phyloP scores from a whole-genome alignment of 2,797 vertebrate genomes.

The Etheostoma nigrum region DNA sequence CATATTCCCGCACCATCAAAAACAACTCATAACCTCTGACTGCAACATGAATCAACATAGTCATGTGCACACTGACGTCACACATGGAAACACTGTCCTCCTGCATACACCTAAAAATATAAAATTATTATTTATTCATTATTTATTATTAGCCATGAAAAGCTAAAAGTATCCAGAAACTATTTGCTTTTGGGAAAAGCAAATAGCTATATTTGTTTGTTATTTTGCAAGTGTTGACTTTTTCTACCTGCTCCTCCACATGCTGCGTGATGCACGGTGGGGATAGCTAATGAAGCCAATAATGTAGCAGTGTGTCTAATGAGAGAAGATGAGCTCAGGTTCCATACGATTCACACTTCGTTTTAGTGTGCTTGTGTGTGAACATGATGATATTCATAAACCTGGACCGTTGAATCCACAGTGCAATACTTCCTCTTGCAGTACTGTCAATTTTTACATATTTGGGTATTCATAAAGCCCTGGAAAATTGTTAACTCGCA shows the following conservation, averaged over 20 bases:
- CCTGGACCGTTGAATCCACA: slow-evolving; percentile 12
- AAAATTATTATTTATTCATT: slow-evolving; percentile 26
- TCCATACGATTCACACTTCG: slow-evolving; percentile 39
- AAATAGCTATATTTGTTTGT: slow-evolving; percentile 38
- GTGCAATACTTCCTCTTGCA: not conserved
- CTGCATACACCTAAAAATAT: slow-evolving; percentile 47
- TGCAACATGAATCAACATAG: slow-evolving; percentile 60
- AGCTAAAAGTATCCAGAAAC: slow-evolving; percentile 33
- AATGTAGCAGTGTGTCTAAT: slow-evolving; percentile 74
- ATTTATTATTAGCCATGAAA: slow-evolving; percentile 25
- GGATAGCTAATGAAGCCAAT: slow-evolving; percentile 76
- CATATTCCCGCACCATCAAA: slow-evolving; percentile 67
- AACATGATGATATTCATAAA: slow-evolving; percentile 39
- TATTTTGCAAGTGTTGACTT: slow-evolving; percentile 34
- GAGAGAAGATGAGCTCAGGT: slow-evolving; percentile 68
- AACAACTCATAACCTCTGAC: slow-evolving; percentile 69
- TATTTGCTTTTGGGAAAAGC: slow-evolving; percentile 36
- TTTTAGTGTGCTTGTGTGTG: slow-evolving; percentile 37
- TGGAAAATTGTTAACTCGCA: slow-evolving; percentile 21
- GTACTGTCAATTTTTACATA: not conserved
- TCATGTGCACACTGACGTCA: slow-evolving; percentile 38
- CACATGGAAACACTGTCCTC: slow-evolving; percentile 37
- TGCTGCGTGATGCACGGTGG: slow-evolving; percentile 69
- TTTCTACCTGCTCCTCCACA: slow-evolving; percentile 53
- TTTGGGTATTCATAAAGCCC: slow-evolving; percentile 6